These are phyloP conservation scores for Hephaestus fuliginosus DNA, from an alignment of 2,797 vertebrate species.

Conservation along the genomic window DNA sequence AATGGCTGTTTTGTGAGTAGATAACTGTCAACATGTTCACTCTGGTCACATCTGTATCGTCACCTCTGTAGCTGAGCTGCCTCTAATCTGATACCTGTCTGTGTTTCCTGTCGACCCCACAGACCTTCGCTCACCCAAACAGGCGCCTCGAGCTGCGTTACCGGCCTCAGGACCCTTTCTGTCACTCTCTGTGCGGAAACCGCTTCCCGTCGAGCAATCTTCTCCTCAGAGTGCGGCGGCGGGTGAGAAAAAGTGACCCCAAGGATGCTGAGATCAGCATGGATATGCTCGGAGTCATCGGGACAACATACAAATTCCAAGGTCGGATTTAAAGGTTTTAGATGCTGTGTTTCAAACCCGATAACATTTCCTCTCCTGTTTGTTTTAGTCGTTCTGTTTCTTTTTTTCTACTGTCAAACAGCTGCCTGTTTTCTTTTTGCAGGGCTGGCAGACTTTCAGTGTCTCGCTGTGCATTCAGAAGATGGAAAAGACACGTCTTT, in stretches of 20 bases:
- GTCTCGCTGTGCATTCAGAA: slow-evolving; percentile 89
- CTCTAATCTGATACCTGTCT: not conserved
- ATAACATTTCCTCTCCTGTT: not conserved
- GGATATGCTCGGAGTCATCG: slow-evolving; percentile 91
- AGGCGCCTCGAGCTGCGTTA: slow-evolving; percentile 94
- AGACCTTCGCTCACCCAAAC: slow-evolving; percentile 91
- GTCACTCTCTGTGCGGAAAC: slow-evolving; percentile 93
- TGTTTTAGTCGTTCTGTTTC: not conserved
- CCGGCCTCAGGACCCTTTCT: slow-evolving; percentile 95
- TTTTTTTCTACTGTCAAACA: not conserved
- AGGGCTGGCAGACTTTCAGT: slow-evolving; percentile 99
- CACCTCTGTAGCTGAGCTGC: not conserved
- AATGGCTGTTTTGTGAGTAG: not conserved
- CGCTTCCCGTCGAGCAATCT: slow-evolving; percentile 93
- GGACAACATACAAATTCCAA: slow-evolving; percentile 96
- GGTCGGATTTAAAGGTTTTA: slow-evolving; percentile 77
- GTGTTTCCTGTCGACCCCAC: not conserved
- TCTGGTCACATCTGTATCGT: not conserved
- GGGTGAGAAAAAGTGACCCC: slow-evolving; percentile 76
- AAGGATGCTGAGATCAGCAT: slow-evolving; percentile 84
- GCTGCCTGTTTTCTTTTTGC: slow-evolving; percentile 17
- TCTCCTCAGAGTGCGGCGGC: slow-evolving; percentile 89
- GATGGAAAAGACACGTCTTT: slow-evolving; percentile 86
- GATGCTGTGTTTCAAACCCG: too few species aligned
- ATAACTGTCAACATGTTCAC: not conserved